Conservation (phyloP, 2,113 vertebrate species). For the Syrmaticus mikado region DNA sequence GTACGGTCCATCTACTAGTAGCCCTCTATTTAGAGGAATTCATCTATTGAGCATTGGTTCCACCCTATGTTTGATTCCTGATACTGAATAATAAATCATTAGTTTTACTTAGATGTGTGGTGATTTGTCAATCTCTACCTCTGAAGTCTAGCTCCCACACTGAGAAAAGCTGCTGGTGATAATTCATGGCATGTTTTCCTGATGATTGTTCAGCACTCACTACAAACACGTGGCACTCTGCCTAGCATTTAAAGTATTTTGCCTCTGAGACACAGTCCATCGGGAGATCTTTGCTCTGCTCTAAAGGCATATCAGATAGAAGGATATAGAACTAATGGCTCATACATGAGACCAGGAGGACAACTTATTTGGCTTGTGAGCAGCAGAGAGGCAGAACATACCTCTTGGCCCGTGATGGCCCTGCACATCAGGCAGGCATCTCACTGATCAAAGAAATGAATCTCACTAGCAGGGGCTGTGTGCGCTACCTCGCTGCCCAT, state of each 20-base stretch:
- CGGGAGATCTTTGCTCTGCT: background rate
- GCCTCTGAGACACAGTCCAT: background rate
- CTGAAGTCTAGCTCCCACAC: background rate
- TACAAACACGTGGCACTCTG: background rate
- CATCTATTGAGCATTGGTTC: background rate
- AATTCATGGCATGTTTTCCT: background rate
- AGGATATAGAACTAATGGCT: background rate
- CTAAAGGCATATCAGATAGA: background rate
- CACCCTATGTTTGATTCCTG: background rate
- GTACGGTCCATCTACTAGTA: background rate
- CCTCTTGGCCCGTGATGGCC: background rate
- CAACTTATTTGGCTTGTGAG: background rate
- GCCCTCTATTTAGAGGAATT: background rate
- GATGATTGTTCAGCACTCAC: background rate
- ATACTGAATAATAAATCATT: background rate
- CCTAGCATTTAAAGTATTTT: conserved; percentile 8
- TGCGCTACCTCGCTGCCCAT: background rate
- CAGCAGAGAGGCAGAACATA: background rate
- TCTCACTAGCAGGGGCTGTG: background rate
- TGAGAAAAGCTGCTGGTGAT: background rate
- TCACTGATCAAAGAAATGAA: background rate
- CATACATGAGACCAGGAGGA: background rate
- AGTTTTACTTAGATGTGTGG: background rate
- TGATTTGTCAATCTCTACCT: background rate
- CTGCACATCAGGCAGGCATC: background rate